These are phyloP conservation scores for Heliconius charithonia DNA, from an alignment of 2,888 invertebrate genomes.

Conservation along the genomic window DNA sequence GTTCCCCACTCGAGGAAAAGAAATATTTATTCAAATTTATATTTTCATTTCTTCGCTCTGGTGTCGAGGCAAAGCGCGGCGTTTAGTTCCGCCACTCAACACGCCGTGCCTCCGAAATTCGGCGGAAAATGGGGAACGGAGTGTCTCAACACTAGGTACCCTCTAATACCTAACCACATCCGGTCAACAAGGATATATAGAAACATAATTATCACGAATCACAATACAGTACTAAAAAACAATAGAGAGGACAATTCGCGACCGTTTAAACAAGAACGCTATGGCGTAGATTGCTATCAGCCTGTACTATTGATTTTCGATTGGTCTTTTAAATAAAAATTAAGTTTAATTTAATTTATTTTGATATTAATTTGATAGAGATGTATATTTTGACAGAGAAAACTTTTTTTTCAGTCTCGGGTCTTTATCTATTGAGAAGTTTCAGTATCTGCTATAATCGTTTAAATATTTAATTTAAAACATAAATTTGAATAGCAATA, in stretches of 20 bases:
- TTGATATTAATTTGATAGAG: no score
- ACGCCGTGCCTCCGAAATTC: background rate
- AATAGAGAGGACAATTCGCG: constrained; percentile 46
- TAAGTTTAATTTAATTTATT: no score
- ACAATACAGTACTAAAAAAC: constrained; percentile 39
- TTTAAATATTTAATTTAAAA: no score
- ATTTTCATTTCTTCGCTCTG: no score
- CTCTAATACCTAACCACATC: background rate
- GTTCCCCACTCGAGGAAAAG: no score
- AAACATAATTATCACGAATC: constrained; percentile 33
- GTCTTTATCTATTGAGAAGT: no score
- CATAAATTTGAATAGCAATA: no score
- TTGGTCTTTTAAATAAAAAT: background rate
- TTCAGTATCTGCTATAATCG: no score
- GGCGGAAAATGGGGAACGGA: background rate
- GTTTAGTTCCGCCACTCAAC: background rate
- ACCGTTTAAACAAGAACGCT: constrained; percentile 48
- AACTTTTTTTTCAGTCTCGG: no score
- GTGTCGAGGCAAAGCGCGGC: no score
- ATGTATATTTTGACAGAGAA: no score
- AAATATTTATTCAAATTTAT: no score
- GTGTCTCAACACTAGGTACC: background rate
- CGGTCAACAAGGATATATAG: constrained; percentile 2
- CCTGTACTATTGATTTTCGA: constrained; percentile 47
- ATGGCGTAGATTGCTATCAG: constrained; percentile 46